Percentiles rank a stretch among this genome's conserved stretches.
phyloP scores from a whole-genome alignment of 2,113 vertebrate species.

The Panthera leo region DNA sequence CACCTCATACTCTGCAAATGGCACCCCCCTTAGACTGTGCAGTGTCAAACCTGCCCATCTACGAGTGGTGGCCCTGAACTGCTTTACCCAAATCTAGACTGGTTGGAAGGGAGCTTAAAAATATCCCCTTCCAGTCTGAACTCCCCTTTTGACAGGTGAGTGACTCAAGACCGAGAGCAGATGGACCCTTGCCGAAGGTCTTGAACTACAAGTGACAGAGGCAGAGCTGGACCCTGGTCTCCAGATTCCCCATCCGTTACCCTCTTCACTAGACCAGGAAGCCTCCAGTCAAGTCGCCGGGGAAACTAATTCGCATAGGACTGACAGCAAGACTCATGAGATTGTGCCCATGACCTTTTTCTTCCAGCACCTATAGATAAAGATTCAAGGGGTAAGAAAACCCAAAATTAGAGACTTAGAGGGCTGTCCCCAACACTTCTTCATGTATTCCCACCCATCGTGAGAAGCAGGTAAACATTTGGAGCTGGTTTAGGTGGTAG shows the following conservation, averaged over 20 bases:
- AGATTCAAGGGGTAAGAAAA: background rate
- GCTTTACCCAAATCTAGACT: background rate
- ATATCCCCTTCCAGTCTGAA: background rate
- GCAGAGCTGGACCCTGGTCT: background rate
- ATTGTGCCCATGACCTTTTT: background rate
- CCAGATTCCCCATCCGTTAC: background rate
- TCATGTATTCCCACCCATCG: background rate
- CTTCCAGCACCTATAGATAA: background rate
- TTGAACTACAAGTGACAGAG: background rate
- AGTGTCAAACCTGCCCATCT: background rate
- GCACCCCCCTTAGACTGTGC: background rate
- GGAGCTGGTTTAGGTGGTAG: background rate
- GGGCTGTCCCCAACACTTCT: background rate
- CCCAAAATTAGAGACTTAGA: background rate
- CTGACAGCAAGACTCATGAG: background rate
- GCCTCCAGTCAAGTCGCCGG: rapidly evolving
- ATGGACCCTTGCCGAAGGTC: background rate
- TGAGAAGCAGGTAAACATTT: background rate
- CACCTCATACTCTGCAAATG: background rate
- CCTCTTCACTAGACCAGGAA: background rate
- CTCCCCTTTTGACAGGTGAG: background rate
- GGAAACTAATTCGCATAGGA: background rate
- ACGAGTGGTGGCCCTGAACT: background rate
- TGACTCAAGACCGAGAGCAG: background rate
- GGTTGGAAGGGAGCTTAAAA: background rate